phyloP scores from a whole-genome alignment of 2,888 invertebrate species.

The Cancer borealis region DNA sequence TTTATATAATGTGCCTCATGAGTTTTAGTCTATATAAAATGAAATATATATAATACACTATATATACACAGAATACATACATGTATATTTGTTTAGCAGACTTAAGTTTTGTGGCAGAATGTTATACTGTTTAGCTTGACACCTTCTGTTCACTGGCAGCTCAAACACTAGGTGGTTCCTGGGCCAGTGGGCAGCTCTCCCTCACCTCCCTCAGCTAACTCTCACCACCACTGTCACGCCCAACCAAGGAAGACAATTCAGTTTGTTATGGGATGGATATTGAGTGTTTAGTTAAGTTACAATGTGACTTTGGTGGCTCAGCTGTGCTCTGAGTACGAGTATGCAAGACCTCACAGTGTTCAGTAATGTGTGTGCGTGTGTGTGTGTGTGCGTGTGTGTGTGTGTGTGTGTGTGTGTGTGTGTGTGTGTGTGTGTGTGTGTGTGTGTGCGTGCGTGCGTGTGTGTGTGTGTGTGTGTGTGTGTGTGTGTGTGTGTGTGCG shows the following conservation, averaged over 20 bases:
- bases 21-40: conserved; percentile 63
- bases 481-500: not conserved
- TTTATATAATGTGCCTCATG: conserved; percentile 71
- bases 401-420: not conserved
- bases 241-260: conserved; percentile 23
- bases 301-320: conserved; percentile 28
- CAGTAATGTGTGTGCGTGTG: conserved; percentile 14
- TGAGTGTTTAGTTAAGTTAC: not conserved
- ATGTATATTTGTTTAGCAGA: conserved; percentile 33
- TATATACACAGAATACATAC: conserved; percentile 43
- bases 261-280: not conserved
- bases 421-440: not conserved
- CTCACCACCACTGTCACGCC: not conserved
- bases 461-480: not conserved
- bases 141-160: conserved; percentile 67
- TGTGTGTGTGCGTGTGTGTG: not conserved
- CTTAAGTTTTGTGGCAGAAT: conserved; percentile 47
- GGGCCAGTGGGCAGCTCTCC: conserved; percentile 55
- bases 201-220: conserved; percentile 47
- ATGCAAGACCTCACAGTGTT: conserved; percentile 35
- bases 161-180: conserved; percentile 61
- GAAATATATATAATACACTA: conserved; percentile 35
- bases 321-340: conserved; percentile 45
- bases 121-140: conserved; percentile 56
- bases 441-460: too few relatives aligned